Conservation (phyloP, 2,797 vertebrate species). For the Corythornis leucogaster region DNA sequence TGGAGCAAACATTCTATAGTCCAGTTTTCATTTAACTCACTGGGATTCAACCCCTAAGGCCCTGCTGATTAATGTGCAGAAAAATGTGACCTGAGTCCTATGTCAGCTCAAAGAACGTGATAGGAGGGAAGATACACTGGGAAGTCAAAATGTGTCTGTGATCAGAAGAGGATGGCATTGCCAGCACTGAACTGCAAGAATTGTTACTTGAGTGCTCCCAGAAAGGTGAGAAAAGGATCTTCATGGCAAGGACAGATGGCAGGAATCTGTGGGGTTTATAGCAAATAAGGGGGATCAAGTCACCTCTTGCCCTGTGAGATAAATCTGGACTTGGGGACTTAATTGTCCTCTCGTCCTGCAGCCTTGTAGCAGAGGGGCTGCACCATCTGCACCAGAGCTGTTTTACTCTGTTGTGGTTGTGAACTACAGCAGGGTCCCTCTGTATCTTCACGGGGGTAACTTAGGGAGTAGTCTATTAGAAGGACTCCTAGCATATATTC, state of each 20-base stretch:
- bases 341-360: background rate
- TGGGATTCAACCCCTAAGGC: background rate
- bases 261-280: background rate
- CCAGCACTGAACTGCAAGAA: background rate
- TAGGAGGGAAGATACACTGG: background rate
- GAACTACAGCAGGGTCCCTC: background rate
- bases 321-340: background rate
- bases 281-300: background rate
- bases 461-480: background rate
- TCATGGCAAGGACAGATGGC: background rate
- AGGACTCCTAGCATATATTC: background rate
- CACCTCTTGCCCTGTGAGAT: background rate
- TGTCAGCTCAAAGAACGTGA: background rate
- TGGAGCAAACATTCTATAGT: background rate
- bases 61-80: background rate
- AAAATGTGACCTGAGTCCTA: background rate
- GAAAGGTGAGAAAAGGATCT: background rate
- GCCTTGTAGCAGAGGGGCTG: background rate
- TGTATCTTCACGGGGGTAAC: background rate
- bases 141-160: background rate
- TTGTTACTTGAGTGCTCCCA: background rate
- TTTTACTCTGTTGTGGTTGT: fast-evolving
- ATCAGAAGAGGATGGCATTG: background rate
- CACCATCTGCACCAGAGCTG: fast-evolving
- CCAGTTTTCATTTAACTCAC: background rate